Evolutionary conservation across 2,888 invertebrate species (phyloP).

Genomic region (Apantesis nais): DNA sequence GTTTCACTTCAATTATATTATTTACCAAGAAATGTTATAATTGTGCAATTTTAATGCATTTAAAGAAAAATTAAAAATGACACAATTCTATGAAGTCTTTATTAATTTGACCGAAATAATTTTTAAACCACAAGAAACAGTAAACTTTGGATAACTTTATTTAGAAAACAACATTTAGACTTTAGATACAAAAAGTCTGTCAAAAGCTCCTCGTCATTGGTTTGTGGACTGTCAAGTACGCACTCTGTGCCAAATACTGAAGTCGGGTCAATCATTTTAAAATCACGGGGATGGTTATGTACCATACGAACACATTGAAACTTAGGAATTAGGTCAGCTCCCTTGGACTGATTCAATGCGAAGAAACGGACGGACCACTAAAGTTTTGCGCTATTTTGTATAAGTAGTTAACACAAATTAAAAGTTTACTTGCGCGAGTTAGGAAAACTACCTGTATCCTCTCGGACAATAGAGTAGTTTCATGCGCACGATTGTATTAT

Average conservation of each 20-base stretch:
- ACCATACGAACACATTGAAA: conserved; percentile 24
- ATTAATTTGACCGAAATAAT: no score
- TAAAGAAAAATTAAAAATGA: no score
- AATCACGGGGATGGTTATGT: conserved; percentile 54
- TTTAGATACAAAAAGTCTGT: conserved; percentile 63
- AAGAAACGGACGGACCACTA: conserved; percentile 75
- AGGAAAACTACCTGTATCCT: conserved; percentile 64
- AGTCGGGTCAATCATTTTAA: conserved; percentile 50
- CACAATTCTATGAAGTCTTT: no score
- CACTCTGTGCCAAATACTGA: conserved; percentile 78
- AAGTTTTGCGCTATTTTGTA: conserved; percentile 20
- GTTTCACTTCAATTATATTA: no score
- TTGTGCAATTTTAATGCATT: no score
- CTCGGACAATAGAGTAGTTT: conserved; percentile 48
- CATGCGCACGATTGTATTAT: conserved; percentile 39
- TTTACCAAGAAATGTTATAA: no score
- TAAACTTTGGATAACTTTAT: neutral
- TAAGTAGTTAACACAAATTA: conserved; percentile 26
- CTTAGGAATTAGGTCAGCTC: conserved; percentile 70
- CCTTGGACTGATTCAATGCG: conserved; percentile 70
- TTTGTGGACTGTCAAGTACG: conserved; percentile 59
- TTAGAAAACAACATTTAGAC: neutral
- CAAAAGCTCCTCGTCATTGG: conserved; percentile 32
- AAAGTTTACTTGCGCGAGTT: conserved; percentile 68
- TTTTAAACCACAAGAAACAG: no score